phyloP scores from a whole-genome alignment of 2,113 vertebrate genomes.

The Argyrosomus japonicus region DNA sequence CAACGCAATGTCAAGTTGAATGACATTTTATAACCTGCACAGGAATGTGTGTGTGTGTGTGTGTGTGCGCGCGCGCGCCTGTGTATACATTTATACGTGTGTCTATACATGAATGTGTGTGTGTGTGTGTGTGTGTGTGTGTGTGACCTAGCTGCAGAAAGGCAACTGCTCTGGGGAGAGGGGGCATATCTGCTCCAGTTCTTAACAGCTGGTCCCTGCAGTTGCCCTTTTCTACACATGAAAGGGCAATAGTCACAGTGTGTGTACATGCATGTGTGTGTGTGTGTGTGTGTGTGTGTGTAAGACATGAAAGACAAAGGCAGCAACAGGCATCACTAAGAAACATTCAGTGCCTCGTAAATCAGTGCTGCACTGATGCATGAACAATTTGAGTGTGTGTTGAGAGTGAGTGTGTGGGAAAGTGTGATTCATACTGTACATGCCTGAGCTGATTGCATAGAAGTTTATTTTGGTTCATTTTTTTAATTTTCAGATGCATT shows the following conservation, averaged over 20 bases:
- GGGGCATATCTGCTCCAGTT: conserved; percentile 80
- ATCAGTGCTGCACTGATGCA: conserved; percentile 84
- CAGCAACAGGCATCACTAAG: conserved; percentile 69
- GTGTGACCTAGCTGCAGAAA: conserved; percentile 40
- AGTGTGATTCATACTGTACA: conserved; percentile 14
- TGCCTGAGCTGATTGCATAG: conserved; percentile 5
- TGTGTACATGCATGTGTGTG: conserved; percentile 39
- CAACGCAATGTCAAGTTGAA: conserved; percentile 34
- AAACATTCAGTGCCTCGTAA: conserved; percentile 88
- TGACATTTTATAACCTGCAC: conserved; percentile 43
- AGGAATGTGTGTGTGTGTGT: conserved; percentile 46
- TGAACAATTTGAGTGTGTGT: conserved; percentile 77
- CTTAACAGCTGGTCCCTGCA: conserved; percentile 91
- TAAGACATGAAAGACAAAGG: neutral
- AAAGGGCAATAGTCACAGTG: conserved; percentile 87
- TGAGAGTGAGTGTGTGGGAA: conserved; percentile 38
- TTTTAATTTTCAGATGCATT: neutral
- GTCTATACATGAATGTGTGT: conserved; percentile 18
- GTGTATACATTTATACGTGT: conserved; percentile 11
- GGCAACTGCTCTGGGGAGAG: conserved; percentile 63
- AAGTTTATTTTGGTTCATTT: neutral
- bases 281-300: conserved; percentile 35
- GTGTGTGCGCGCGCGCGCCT: conserved; percentile 7
- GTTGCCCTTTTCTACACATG: conserved; percentile 90
- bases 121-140: conserved; percentile 35